Evolutionary conservation across 23 tunicate genomes (phyloP).

Genomic region (Oikopleura dioica): DNA sequence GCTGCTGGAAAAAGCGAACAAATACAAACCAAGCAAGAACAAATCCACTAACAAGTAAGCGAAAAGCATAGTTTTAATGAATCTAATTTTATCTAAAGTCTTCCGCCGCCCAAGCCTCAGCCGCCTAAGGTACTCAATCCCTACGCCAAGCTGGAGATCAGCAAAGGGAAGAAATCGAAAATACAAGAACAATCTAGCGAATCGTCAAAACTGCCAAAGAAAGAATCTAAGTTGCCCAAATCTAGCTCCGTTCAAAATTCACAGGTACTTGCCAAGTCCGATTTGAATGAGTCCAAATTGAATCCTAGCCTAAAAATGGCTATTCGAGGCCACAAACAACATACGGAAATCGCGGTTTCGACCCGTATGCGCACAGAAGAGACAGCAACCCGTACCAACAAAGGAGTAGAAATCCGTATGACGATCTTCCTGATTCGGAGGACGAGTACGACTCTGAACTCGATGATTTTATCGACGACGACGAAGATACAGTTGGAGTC

Average conservation of each 20-base stretch:
- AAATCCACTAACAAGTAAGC: no score
- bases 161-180: not conserved
- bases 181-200: not conserved
- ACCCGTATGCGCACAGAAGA: no score
- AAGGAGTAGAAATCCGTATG: not conserved
- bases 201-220: not conserved
- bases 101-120: not conserved
- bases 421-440: not conserved
- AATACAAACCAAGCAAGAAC: no score
- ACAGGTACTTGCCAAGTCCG: not conserved
- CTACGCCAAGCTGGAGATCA: not conserved
- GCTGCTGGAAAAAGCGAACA: no score
- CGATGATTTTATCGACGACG: not conserved
- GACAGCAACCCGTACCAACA: no score
- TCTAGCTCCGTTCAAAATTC: not conserved
- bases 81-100: no score
- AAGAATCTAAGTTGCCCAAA: not conserved
- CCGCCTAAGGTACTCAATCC: constrained; percentile 4
- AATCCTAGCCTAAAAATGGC: no score
- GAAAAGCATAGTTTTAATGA: no score
- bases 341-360: no score
- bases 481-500: not conserved
- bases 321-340: no score
- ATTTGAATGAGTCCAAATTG: no score
- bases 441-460: not conserved